Percentiles rank a stretch among this genome's conserved stretches.
Evolutionary conservation across 2,113 vertebrate species (phyloP).

Genomic region (Malurus alboscapulatus): DNA sequence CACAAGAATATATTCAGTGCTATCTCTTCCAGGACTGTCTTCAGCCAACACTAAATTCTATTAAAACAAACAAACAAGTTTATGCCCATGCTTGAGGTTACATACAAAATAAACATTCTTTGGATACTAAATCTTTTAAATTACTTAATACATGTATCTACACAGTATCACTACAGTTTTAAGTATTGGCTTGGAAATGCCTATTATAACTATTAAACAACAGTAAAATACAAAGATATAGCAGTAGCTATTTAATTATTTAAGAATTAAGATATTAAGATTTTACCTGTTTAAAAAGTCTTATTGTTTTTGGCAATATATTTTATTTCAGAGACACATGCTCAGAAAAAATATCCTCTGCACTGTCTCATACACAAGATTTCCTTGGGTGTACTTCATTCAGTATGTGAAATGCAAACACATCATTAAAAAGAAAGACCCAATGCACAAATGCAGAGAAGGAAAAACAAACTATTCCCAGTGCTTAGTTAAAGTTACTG

Average conservation of each 20-base stretch:
- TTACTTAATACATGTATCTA: neutral
- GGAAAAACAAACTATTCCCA: slow-evolving; percentile 53
- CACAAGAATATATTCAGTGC: slow-evolving; percentile 80
- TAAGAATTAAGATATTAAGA: neutral
- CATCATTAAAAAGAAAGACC: neutral
- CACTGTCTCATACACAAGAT: neutral
- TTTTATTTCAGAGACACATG: neutral
- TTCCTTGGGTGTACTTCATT: neutral
- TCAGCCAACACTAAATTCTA: slow-evolving; percentile 86
- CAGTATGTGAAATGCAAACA: neutral
- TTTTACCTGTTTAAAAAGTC: slow-evolving; percentile 18
- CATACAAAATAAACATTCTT: neutral
- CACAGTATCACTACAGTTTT: neutral
- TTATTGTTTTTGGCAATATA: neutral
- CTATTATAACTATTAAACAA: neutral
- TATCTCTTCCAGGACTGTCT: slow-evolving; percentile 87
- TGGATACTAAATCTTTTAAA: neutral
- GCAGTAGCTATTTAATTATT: neutral
- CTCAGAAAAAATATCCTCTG: neutral
- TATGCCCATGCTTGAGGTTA: neutral
- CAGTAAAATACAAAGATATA: neutral
- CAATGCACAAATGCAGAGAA: neutral
- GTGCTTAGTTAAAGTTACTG: slow-evolving; percentile 63
- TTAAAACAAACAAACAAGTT: slow-evolving; percentile 33
- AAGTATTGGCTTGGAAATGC: neutral